Percentiles rank a stretch among this genome's conserved stretches.
Conservation (phyloP, 2,113 vertebrate genomes). For the Brachyhypopomus occidentalis region DNA sequence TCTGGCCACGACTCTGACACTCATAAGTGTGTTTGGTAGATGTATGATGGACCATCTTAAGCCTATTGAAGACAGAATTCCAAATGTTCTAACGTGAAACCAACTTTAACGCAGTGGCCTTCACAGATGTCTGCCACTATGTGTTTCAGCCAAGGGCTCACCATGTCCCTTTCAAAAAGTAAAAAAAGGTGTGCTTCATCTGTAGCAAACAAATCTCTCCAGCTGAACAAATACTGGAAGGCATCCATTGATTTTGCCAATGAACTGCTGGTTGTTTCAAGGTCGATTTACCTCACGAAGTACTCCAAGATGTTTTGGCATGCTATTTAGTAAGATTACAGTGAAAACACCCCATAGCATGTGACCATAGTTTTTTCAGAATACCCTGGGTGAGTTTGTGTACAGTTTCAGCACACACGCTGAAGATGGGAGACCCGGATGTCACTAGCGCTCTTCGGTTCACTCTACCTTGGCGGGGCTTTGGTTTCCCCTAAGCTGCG, state of each 20-base stretch:
- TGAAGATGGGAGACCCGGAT: neutral
- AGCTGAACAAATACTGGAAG: slow-evolving; percentile 7
- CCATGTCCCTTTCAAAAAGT: slow-evolving; percentile 7
- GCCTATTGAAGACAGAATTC: no score
- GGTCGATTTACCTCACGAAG: slow-evolving; percentile 29
- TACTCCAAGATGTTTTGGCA: slow-evolving; percentile 19
- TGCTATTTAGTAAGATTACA: slow-evolving; percentile 12
- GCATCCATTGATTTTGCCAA: neutral
- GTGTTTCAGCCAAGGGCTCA: neutral
- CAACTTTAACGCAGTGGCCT: neutral
- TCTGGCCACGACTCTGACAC: no score
- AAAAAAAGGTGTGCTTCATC: slow-evolving; percentile 5
- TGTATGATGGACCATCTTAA: no score
- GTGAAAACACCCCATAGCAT: neutral
- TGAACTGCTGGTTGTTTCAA: slow-evolving; percentile 20
- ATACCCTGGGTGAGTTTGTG: neutral
- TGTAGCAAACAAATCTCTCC: slow-evolving; percentile 26
- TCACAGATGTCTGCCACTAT: slow-evolving; percentile 11
- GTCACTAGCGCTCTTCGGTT: neutral
- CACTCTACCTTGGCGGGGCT: slow-evolving; percentile 1
- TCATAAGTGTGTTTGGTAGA: no score
- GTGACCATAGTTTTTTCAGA: neutral
- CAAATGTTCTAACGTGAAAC: no score
- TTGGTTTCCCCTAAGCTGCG: neutral
- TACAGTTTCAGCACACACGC: neutral